Base-by-base conservation (phyloP, 2,113 vertebrate genomes). In the Sialia sialis region DNA sequence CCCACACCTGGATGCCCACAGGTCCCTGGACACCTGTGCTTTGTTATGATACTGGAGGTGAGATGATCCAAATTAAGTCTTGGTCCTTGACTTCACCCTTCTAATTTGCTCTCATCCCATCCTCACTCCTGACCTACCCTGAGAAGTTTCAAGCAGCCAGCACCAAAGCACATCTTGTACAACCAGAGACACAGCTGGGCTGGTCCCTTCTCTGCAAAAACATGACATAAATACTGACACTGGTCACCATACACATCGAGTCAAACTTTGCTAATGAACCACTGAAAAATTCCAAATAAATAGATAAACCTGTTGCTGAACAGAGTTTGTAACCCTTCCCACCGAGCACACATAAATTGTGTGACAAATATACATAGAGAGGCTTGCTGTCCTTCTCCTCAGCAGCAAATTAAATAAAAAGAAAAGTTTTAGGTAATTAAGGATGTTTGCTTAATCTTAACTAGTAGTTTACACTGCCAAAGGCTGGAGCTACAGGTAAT, bases 301-400 rank as follows among this genome's bases (percentile, higher is more conserved):
- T 2, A 76, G 36, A 22, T 19, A 77, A 79, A n/a, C 12, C 5
- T 20, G 0, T 16, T 62, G 41, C 41, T 63, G 25, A 74, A 18
- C 16, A 51, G 43, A 4, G 1, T 2, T 4, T 32, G 13, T 10
- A 48, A 11, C 39, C 0, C 0, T 39, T 84, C 54, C 11, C 44
- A 59, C 16, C 1, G 0, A 0, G 30, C 7, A 59, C 17, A 10
- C 0, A 0, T 1, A 21, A 48, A 48, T 48, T 48, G 22, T 49
- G 48, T 51, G 11, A 4, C 17, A 56, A 8, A 21, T 51, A 6
- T 0, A 20, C 3, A 7, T 0, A 7, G 3, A 26, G 3, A 52
- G 6, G 11, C 7, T 54, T 27, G 3, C 9, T 64, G 9, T 7
- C 27, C 18, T 84, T 55, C 32, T 84, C 16, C 20, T 89, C 76